Evolutionary conservation across 2,113 vertebrate genomes (phyloP).

Genomic region (Sinocyclocheilus anshuiensis): DNA sequence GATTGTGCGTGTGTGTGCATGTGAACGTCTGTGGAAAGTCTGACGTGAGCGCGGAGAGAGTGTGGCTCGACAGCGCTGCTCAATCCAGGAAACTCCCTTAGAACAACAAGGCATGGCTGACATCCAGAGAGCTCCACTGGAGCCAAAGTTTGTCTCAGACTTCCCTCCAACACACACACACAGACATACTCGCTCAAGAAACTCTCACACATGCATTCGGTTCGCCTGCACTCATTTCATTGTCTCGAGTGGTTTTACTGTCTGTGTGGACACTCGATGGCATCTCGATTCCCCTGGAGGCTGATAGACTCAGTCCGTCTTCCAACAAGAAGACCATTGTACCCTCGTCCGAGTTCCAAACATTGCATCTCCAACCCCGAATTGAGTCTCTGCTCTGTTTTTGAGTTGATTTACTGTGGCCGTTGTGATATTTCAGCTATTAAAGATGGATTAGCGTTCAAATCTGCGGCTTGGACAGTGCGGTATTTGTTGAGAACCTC

Average conservation of each 20-base stretch:
- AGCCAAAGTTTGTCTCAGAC: conserved; percentile 64
- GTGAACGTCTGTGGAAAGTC: conserved; percentile 75
- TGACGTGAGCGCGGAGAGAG: conserved; percentile 73
- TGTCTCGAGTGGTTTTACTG: conserved; percentile 43
- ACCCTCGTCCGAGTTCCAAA: conserved; percentile 12
- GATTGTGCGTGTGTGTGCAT: conserved; percentile 74
- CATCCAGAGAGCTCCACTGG: conserved; percentile 69
- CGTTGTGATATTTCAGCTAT: conserved; percentile 3
- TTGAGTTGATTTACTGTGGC: background rate
- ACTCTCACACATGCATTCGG: conserved; percentile 21
- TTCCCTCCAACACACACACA: conserved; percentile 52
- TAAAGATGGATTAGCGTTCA: background rate
- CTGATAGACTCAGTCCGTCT: background rate
- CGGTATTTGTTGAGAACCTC: background rate
- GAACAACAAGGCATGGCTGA: conserved; percentile 80
- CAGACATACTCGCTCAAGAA: background rate
- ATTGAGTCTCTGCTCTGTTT: background rate
- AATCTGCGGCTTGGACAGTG: conserved; percentile 9
- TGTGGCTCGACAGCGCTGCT: conserved; percentile 57
- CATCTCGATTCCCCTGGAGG: conserved; percentile 55
- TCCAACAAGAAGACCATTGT: conserved; percentile 31
- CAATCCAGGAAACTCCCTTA: conserved; percentile 74
- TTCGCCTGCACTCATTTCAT: conserved; percentile 48
- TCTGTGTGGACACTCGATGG: conserved; percentile 51
- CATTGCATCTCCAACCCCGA: background rate